Base-by-base conservation (phyloP, 2,113 vertebrate genomes). In the Melanocharis versteri region DNA sequence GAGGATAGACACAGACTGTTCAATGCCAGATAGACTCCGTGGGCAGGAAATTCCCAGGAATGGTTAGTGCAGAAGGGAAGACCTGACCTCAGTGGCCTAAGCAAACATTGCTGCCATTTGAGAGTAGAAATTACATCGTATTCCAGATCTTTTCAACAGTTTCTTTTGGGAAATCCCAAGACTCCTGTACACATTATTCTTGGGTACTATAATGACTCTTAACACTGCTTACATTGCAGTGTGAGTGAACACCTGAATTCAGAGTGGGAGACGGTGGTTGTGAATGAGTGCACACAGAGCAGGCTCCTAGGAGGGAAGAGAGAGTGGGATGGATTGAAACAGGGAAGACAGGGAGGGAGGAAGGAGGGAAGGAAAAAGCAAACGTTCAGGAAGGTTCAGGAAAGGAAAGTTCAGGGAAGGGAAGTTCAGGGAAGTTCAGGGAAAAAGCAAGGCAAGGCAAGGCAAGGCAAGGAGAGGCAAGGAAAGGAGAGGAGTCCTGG, bases 11-110 rank as follows among this genome's bases (percentile, higher is more conserved):
- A 40, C 1, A 3, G 11, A 18, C 12, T 33, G 7, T 57, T 70
- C 31, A 35, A 7, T 35, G 56, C 9, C 45, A 70, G 15, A 31
- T 3, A 50, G 14, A 13, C 10, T 83, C 24, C 0, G 0, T 15
- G 53, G 66, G 17, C 50, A 61, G 50, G 21, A 56, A 42, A 37
- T 23, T 77, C 30, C 11, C 22, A 50, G 30, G 15, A 7, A 26
- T 8, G 5, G 5, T 11, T 57, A 47, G 12, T 2, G 4, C 7
- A 78, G 54, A 69, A 64, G 37, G 54, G n/a, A 80, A 81, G 40
- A 40, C 13, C 26, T 14, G 15, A 50, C 6, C 28, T 28, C 19
- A 31, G 7, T 54, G 24, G 4, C 28, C 48, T 48, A 15, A 84
- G 48, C 22, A 87, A 68, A 77, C 45, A 48, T n/a, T 54, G 13